Conservation (phyloP, 2,113 vertebrate species). For the Forbesichthys agassizii region DNA sequence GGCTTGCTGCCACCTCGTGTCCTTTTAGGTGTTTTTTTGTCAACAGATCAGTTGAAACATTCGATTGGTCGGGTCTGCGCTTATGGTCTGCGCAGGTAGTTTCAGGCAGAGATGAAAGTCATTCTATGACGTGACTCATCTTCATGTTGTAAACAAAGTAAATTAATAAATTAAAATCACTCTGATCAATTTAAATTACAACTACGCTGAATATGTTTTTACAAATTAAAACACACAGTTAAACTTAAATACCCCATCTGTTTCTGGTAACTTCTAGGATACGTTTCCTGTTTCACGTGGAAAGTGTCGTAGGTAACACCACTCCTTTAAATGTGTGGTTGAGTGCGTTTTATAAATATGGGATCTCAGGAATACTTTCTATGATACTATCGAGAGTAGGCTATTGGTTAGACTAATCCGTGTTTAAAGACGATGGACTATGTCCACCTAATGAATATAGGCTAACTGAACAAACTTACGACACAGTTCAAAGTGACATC, state of each 20-base stretch:
- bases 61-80: constrained; percentile 67
- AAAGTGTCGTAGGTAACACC: constrained; percentile 15
- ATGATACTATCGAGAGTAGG: neutral
- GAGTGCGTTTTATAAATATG: neutral
- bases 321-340: neutral
- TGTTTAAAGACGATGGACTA: too few relatives aligned
- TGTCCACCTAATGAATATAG: too few relatives aligned
- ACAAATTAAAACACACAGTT: neutral
- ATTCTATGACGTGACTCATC: constrained; percentile 42
- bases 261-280: constrained; percentile 11
- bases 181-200: neutral
- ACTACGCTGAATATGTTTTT: neutral
- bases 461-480: too few relatives aligned
- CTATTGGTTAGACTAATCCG: neutral
- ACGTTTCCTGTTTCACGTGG: constrained; percentile 35
- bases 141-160: neutral
- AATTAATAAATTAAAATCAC: neutral
- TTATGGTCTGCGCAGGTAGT: constrained; percentile 65
- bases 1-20: constrained; percentile 56
- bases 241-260: neutral
- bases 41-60: constrained; percentile 46
- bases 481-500: neutral
- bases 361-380: neutral
- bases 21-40: neutral
- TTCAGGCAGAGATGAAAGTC: constrained; percentile 18